Evolutionary conservation across 1,140 invertebrate species (phyloP).

Genomic region (Yoshiicerus persimilis): DNA sequence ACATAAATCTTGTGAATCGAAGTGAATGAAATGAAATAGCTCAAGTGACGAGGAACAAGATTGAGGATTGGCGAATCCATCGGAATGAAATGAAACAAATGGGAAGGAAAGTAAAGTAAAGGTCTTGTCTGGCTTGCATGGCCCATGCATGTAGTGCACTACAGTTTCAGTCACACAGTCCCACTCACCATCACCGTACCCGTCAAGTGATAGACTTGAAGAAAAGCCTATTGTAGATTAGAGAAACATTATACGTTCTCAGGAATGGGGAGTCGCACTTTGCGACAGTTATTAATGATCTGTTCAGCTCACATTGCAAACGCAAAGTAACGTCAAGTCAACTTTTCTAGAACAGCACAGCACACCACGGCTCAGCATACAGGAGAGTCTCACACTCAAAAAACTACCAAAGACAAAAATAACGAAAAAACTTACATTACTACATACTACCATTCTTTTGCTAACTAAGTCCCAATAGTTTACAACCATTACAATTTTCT

Average conservation of each 20-base stretch:
- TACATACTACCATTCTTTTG: neutral
- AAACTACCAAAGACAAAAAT: neutral
- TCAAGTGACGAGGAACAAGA: constrained; percentile 34
- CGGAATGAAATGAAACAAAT: constrained; percentile 25
- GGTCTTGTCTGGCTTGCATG: neutral
- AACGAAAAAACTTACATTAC: neutral
- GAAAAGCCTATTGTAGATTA: constrained; percentile 45
- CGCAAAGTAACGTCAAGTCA: constrained; percentile 8
- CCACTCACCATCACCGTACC: constrained; percentile 8
- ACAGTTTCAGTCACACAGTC: neutral
- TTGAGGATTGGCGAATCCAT: constrained; percentile 40
- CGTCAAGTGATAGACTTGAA: constrained; percentile 35
- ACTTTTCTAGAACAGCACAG: neutral
- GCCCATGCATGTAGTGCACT: neutral
- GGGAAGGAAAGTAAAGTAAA: constrained; percentile 12
- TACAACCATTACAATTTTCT: constrained; percentile 2
- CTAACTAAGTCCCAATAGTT: neutral
- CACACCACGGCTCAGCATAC: neutral
- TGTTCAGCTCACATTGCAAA: constrained; percentile 36
- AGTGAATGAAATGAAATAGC: constrained; percentile 37
- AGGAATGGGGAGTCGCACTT: constrained; percentile 45
- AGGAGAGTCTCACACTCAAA: neutral
- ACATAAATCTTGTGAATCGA: constrained; percentile 23
- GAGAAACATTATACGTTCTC: constrained; percentile 41
- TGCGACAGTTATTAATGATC: constrained; percentile 48